Base-by-base conservation (phyloP, 2,797 vertebrate genomes). In the Sebastes kiyomatsui region DNA sequence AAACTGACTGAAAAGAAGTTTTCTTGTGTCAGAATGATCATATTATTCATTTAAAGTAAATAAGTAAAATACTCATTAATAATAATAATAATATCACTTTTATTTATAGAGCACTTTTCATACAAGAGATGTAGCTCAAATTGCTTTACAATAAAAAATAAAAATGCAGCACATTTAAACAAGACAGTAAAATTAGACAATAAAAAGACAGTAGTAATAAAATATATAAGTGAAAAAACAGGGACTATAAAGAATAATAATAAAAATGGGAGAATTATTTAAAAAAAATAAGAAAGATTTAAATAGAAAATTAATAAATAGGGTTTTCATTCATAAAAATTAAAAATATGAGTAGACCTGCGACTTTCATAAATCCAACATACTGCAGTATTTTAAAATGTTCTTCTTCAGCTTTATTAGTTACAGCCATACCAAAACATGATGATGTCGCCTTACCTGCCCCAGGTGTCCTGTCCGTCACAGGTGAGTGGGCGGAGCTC, bases 401-500 rank as follows among this genome's bases (percentile, higher is more conserved):
- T 5, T 4, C 12, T 42, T n/a, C 33, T 38, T 42, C 14, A 27
- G 22, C 16, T 46, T 42, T 27, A 6, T 46, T 54, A 4, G 20
- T 33, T n/a, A 13, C 12, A 27, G 25, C 5, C 4, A 2, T 2
- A 25, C 33, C 22, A 42, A n/a, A 64, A 33, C 33, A 23, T 0
- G 6, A 55, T 22, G 12, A 18, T 4, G 32, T 55, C 62, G 23
- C 13, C 59, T 76, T 81, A 99, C 98, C 98, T 99, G 94, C 98
- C 98, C 98, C 98, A 99, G 35, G 98, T 99, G 94, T 99, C 98
- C 74, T 99, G 97, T 30, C 98, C 98, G 7, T 99, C 98, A 85
- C 98, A 99, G 5, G 98, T 99, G 84, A 99, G 96, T 9, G 98
- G 98, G 77, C 98, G 96, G 86, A 99, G 95, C 91, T 99, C 98